Base-by-base conservation (phyloP, 1,140 invertebrate species). In the Archivesica marissinica region DNA sequence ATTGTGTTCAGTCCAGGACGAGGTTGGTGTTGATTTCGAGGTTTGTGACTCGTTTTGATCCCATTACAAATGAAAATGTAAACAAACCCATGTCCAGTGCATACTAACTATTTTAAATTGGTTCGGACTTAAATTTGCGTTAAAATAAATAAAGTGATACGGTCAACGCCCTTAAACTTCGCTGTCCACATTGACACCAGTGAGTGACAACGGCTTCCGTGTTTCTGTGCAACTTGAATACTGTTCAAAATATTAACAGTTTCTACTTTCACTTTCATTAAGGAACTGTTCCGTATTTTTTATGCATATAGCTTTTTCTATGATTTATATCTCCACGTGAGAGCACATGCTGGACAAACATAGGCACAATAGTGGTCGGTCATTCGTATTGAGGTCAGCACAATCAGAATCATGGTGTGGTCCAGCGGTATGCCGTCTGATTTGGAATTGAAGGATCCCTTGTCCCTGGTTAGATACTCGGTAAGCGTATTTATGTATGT, bases 1-100 rank as follows among this genome's bases (percentile, higher is more conserved):
- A n/a, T n/a, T n/a, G n/a, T n/a, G n/a, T n/a, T n/a, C n/a, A n/a
- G 90, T 44, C 81, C 74, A 91, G 86, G 89, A 89, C 89, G 89
- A 91, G 90, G 90, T 90, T 88, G 79, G 50, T 52, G 33, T 28
- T 82, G 88, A 89, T 85, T 90, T 89, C 90, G 89, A 90, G 89
- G 89, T 91, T 90, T 89, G 88, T 89, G 89, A 90, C 90, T 91
- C 90, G 89, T 90, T 91, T 89, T 91, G 82, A 80, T 39, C 72
- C 82, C 75, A 47, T 80, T 80, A 28, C 66, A 33, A 23, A 61
- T 56, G 35, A n/a, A 64, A 81, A 79, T 59, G n/a, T 75, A 74
- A 86, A 83, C 59, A 50, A 76, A 44, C 52, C 35, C n/a, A n/a
- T n/a, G 56, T 52, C 47, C 61, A 56, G 7, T 56, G 20, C 33